These are phyloP conservation scores for Nycticebus coucang DNA, from an alignment of 2,113 vertebrate genomes.

Conservation along the genomic window DNA sequence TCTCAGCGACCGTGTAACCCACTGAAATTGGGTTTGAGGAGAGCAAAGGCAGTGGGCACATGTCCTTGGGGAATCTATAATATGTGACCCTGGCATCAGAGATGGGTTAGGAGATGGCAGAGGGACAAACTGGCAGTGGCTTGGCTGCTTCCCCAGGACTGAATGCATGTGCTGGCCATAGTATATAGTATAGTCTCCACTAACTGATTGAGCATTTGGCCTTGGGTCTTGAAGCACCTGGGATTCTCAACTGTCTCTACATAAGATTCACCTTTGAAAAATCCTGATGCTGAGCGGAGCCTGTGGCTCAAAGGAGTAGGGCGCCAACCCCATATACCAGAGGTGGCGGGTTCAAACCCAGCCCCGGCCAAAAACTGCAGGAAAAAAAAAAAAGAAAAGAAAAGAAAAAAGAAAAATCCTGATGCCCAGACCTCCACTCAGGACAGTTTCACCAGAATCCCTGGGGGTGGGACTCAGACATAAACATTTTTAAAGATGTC, in stretches of 20 bases:
- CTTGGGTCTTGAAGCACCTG: not conserved
- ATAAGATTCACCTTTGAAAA: not conserved
- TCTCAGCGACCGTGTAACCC: not conserved
- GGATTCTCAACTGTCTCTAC: not conserved
- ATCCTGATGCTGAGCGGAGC: not conserved
- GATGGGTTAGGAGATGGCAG: not conserved
- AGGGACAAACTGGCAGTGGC: not conserved
- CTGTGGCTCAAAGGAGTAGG: too few relatives aligned
- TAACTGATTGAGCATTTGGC: not conserved
- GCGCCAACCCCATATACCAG: too few relatives aligned
- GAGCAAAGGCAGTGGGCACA: not conserved
- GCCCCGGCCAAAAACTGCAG: too few relatives aligned
- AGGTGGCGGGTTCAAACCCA: too few relatives aligned
- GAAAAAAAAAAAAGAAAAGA: too few relatives aligned
- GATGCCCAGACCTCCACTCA: not conserved
- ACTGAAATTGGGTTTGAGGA: not conserved
- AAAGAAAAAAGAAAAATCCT: not conserved
- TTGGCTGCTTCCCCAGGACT: not conserved
- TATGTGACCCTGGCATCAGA: not conserved
- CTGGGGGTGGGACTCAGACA: not conserved
- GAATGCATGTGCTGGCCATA: not conserved
- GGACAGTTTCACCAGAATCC: not conserved
- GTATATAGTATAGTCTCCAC: not conserved
- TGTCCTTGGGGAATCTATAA: not conserved
- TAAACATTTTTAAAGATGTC: not conserved